Conservation (phyloP, 2,797 vertebrate genomes). For the Staurois parvus region DNA sequence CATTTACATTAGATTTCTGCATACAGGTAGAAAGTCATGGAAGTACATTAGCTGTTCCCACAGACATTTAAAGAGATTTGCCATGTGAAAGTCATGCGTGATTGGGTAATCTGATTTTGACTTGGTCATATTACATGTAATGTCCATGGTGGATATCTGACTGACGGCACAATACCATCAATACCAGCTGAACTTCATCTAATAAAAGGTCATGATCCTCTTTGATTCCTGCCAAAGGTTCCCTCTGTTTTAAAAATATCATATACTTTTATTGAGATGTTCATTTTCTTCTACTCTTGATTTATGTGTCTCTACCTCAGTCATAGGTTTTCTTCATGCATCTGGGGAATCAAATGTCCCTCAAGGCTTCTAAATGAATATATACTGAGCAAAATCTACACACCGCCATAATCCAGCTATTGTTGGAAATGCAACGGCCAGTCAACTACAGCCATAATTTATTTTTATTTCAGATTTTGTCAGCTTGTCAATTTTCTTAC, state of each 20-base stretch:
- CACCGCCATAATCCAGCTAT: background rate
- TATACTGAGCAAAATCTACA: slow-evolving; percentile 11
- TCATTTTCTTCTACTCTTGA: slow-evolving; percentile 27
- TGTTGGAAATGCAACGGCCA: slow-evolving; percentile 6
- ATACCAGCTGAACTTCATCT: slow-evolving; percentile 23
- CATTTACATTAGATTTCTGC: background rate
- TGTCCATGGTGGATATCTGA: background rate
- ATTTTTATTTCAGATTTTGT: slow-evolving; percentile 35
- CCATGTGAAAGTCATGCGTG: background rate
- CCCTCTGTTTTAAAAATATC: slow-evolving; percentile 18
- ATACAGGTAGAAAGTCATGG: background rate
- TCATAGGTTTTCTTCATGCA: slow-evolving; percentile 18
- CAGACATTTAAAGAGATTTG: background rate
- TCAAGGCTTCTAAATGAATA: slow-evolving; percentile 31
- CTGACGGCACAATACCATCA: slow-evolving; percentile 21
- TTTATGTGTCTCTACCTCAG: slow-evolving; percentile 34
- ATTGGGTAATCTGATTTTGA: slow-evolving; percentile 4
- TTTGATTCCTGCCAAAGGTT: slow-evolving; percentile 22
- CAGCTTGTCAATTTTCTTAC: slow-evolving; percentile 42
- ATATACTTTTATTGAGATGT: slow-evolving; percentile 29
- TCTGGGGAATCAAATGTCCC: slow-evolving; percentile 27
- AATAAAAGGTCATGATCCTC: slow-evolving; percentile 29
- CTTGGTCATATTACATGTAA: background rate
- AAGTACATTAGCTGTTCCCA: background rate
- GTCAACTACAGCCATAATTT: slow-evolving; percentile 14